Evolutionary conservation across 2,113 vertebrate genomes (phyloP), one percentile per base, ranked within the genome.

Genomic region (Catagonus wagneri): DNA sequence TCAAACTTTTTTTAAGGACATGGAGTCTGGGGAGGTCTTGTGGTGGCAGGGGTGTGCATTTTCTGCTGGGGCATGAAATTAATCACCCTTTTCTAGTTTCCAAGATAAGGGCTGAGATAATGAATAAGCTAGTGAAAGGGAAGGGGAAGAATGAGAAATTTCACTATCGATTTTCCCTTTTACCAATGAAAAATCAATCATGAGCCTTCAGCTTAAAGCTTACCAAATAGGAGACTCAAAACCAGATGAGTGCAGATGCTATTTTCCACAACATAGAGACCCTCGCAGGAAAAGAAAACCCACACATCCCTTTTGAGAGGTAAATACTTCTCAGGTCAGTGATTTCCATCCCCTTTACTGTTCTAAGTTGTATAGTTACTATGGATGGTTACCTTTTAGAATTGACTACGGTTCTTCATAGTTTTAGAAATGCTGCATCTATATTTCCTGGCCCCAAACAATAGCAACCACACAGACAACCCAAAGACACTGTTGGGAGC

Each of bases 131-230:
- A 87, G 71, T 54, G 87, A 56, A 36, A 86, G 83, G 52, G 78
- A 94, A 84, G 15, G n/a, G 2, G 19, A 13, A n/a, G 72, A 79
- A 84, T 90, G 76, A 95, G 93, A 98, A 97, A 98, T 98, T 97
- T 98, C 97, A 97, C 92, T 85, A 95, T 97, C 84, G 95, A 97
- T 97, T 98, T 75, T 96, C 94, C 68, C 94, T 95, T 97, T 97
- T 96, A 94, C 93, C 97, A 96, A 95, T 66, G 92, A 97, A 95
- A 96, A 98, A 98, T 98, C 98, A 97, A 95, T 97, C 68, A 80
- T 75, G 95, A 79, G 13, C 8, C n/a, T 83, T 83, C 15, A 32
- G 32, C 25, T 87, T 69, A 56, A 83, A 58, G 93, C 68, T 96
- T 50, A 71, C 89, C 75, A 85, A 94, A 79, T 25, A 83, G 83